phyloP scores from a whole-genome alignment of 1,140 invertebrate species.

The Sarcophaga peregrina region DNA sequence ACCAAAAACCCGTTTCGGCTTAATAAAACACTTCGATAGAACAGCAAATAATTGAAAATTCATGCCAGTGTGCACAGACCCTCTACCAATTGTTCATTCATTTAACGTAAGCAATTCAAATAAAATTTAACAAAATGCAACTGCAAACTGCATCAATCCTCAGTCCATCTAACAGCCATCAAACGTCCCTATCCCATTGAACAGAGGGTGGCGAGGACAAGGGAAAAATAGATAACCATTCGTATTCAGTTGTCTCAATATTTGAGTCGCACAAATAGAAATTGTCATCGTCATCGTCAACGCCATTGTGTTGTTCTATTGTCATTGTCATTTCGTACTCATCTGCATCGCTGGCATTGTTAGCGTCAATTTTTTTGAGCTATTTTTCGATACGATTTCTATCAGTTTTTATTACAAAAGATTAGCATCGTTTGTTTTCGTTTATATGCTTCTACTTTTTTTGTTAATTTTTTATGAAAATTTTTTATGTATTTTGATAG shows the following conservation, averaged over 20 bases:
- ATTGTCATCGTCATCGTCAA: background rate
- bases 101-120: background rate
- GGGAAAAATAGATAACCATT: background rate
- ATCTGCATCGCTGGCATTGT: too few species aligned
- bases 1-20: too few species aligned
- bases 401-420: constrained; percentile 15
- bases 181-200: background rate
- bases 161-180: background rate
- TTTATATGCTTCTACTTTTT: background rate
- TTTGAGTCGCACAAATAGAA: background rate
- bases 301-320: background rate
- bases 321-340: background rate
- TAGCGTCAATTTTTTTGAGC: too few species aligned
- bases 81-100: background rate
- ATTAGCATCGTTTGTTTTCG: background rate
- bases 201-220: too few species aligned
- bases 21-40: too few species aligned
- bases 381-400: background rate
- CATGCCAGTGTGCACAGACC: too few species aligned
- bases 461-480: background rate
- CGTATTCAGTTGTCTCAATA: background rate
- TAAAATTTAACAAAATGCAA: background rate
- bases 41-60: too few species aligned
- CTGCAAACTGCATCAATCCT: background rate
- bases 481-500: constrained; percentile 13